Base-by-base conservation (phyloP, 2,888 invertebrate genomes). In the Mimachlamys varia region DNA sequence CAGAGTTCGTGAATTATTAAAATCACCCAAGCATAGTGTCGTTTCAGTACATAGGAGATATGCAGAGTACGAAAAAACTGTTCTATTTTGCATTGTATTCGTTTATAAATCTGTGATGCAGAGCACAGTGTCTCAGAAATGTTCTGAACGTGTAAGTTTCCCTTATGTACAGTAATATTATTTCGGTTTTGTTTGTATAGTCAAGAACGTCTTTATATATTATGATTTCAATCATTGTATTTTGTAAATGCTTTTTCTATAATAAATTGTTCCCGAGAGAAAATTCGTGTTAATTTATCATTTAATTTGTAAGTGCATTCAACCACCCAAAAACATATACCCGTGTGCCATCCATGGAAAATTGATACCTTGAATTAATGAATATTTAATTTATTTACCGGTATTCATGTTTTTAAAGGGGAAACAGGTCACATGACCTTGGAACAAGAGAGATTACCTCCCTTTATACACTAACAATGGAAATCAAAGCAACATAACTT, bases 171-270 rank as follows among this genome's bases (percentile, higher is more conserved):
- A 33, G 76, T 76, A 76, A 27, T 76, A 4, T 76, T 33, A 76
- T 76, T 76, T 27, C 27, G 27, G 76, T 76, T 76, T 76, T 76
- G 76, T 76, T 76, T 33, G 22, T 58, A 76, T 76, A 76, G 33
- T 33, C 76, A 76, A 76, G 76, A 33, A 33, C 33, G 76, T 76
- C 76, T 76, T 76, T 76, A 76, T 33, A 76, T 33, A 76, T 76
- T 33, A 33, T 76, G 76, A 76, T 76, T 76, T 76, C 7, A 22
- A n/a, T 76, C 33, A 33, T 33, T 33, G 62, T 76, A 76, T 76
- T 76, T 76, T 76, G 76, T 76, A 76, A 76, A 76, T 33, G 76
- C 76, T 76, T 76, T 76, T 76, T 76, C 76, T 76, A 33, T 76
- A 76, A 76, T 76, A 76, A 76, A 76, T 76, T 33, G 76, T 76